phyloP scores from a whole-genome alignment of 2,797 vertebrate genomes.

The Catharus ustulatus region DNA sequence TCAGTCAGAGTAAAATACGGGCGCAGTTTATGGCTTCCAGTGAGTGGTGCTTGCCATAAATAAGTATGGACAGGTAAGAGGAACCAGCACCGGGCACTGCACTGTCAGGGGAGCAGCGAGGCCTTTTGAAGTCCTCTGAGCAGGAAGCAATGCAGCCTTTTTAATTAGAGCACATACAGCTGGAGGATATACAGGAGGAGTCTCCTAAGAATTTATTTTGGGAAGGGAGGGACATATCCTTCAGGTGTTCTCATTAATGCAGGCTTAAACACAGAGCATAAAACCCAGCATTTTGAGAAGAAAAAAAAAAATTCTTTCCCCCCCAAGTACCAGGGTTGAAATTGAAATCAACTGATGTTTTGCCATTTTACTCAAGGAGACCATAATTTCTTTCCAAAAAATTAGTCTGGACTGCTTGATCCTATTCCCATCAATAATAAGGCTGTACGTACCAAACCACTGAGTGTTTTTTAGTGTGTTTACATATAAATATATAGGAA shows the following conservation, averaged over 20 bases:
- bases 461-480: conserved; percentile 3
- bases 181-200: conserved; percentile 73
- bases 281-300: conserved; percentile 20
- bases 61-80: conserved; percentile 74
- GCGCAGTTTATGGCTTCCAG: conserved; percentile 9
- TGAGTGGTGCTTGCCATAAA: conserved; percentile 56
- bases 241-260: conserved; percentile 73
- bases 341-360: conserved; percentile 50
- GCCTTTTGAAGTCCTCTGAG: conserved; percentile 80
- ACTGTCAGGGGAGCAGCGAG: conserved; percentile 66
- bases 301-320: background rate
- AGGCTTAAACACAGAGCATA: conserved; percentile 56
- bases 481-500: conserved; percentile 37
- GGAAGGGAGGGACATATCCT: conserved; percentile 69
- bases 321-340: background rate
- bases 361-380: conserved; percentile 44
- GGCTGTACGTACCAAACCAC: background rate
- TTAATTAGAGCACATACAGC: conserved; percentile 80
- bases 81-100: conserved; percentile 29
- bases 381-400: background rate
- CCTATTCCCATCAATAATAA: conserved; percentile 41
- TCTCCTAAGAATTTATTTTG: conserved; percentile 64
- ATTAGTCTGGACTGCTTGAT: conserved; percentile 12
- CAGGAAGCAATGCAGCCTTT: conserved; percentile 80
- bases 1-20: conserved; percentile 28